Evolutionary conservation across 2,113 vertebrate genomes (phyloP), one percentile per base, ranked within the genome.

Genomic region (Peromyscus maniculatus): DNA sequence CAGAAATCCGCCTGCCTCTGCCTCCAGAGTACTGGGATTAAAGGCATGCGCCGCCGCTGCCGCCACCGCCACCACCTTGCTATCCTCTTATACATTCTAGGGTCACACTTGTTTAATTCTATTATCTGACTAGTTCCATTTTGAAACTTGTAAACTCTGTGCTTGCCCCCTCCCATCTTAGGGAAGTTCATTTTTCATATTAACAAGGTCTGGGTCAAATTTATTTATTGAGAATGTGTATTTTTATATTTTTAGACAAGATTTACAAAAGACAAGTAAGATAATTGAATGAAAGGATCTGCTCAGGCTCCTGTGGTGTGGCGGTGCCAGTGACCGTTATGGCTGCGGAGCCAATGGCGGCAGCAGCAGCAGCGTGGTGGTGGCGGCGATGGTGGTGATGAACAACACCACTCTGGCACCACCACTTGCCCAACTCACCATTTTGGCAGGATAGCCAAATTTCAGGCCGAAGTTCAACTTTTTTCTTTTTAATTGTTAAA

Each of bases 401-500:
- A 82, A 92, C 93, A 49, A 93, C 89, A 92, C 96, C 94, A 96
- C 89, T 94, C 96, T 80, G 96, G 95, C 91, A 97, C 97, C 83
- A 86, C 97, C 97, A 93, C 78, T 97, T 97, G 86, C 92, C 22
- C 91, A 98, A 96, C 72, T 97, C 88, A 96, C 71, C 55, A 89
- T 77, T 98, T 92, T 96, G 46, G 89, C 97, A 97, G 97, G 97
- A 59, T 72, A 21, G 43, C 74, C 87, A 9, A 7, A 84, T 98
- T 98, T 98, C 92, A 97, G 93, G 94, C 78, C 96, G 77, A 96
- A 97, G 97, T 92, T 93, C 91, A 93, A 95, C 21, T 19, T 96
- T 93, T 93, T 91, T 95, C 36, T 94, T 84, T 89, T 97, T 90
- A 87, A 89, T 98, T 97, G 96, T 98, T 97, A 97, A 98, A 97